These are phyloP conservation scores for Pyrgilauda ruficollis DNA, from an alignment of 2,113 vertebrate species.

Conservation along the genomic window DNA sequence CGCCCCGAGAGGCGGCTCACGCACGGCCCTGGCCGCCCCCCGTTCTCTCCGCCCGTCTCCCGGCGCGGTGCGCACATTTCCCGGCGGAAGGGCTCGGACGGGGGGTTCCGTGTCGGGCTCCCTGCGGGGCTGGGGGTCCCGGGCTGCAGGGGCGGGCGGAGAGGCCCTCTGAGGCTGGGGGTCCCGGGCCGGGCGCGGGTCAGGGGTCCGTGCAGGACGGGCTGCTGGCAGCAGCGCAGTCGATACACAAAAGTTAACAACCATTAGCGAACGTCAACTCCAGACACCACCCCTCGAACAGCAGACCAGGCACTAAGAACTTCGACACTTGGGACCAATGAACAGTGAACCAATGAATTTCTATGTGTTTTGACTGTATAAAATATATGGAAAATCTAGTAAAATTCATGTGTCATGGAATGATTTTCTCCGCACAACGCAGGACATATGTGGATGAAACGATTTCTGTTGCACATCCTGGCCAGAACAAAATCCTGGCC, in stretches of 20 bases:
- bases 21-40: neutral
- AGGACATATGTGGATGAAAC: neutral
- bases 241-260: neutral
- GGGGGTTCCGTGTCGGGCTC: neutral
- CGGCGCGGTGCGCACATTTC: neutral
- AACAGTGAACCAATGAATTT: neutral
- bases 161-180: neutral
- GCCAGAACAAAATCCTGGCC: neutral
- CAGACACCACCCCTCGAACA: no score
- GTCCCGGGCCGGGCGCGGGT: neutral
- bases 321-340: neutral
- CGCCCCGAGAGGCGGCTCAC: neutral
- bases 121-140: neutral
- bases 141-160: neutral
- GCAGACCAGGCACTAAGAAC: neutral
- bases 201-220: accelerated
- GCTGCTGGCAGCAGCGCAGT: neutral
- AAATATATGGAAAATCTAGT: neutral
- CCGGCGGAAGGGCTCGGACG: no score
- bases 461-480: neutral
- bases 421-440: neutral
- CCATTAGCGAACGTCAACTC: accelerated
- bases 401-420: neutral
- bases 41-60: neutral
- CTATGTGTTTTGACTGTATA: neutral